Conservation (phyloP, 1,140 invertebrate genomes). For the Drosophila nannoptera region DNA sequence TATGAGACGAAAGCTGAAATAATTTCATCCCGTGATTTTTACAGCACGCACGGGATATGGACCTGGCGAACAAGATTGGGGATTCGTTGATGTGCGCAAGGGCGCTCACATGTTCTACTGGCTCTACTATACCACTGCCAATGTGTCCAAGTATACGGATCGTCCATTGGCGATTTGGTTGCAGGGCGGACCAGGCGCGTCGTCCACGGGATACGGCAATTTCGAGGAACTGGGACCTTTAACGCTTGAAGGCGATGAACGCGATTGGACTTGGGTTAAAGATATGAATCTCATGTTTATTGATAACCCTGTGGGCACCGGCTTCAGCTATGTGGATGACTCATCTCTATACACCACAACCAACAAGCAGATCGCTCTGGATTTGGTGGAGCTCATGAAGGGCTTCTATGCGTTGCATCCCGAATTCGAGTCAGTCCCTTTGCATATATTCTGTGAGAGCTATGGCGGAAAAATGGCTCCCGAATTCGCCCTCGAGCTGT, state of each 20-base stretch:
- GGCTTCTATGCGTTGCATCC: constrained; percentile 83
- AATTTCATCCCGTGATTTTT: not conserved
- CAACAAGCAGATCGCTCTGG: constrained; percentile 87
- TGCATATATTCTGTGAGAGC: constrained; percentile 93
- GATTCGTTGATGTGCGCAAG: constrained; percentile 84
- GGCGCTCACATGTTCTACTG: constrained; percentile 91
- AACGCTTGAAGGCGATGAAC: constrained; percentile 82
- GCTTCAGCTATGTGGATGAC: constrained; percentile 89
- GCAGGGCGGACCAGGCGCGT: constrained; percentile 88
- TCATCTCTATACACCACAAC: constrained; percentile 81
- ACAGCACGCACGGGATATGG: constrained; percentile 79
- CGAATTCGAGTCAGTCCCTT: constrained; percentile 85
- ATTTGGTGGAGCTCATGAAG: constrained; percentile 87
- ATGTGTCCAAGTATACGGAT: constrained; percentile 81
- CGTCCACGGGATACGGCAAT: constrained; percentile 89
- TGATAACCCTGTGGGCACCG: constrained; percentile 93
- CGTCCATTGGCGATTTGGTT: constrained; percentile 89
- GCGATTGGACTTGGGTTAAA: constrained; percentile 88
- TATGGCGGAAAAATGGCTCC: constrained; percentile 95
- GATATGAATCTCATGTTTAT: constrained; percentile 91
- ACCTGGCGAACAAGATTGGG: constrained; percentile 85
- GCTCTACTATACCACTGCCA: constrained; percentile 86
- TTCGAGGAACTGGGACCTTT: constrained; percentile 89
- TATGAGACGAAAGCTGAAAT: not conserved
- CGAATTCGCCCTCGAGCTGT: constrained; percentile 83